Base-by-base conservation (phyloP, 92 coral and sea anemone species). In the Epizoanthus rinbou region DNA sequence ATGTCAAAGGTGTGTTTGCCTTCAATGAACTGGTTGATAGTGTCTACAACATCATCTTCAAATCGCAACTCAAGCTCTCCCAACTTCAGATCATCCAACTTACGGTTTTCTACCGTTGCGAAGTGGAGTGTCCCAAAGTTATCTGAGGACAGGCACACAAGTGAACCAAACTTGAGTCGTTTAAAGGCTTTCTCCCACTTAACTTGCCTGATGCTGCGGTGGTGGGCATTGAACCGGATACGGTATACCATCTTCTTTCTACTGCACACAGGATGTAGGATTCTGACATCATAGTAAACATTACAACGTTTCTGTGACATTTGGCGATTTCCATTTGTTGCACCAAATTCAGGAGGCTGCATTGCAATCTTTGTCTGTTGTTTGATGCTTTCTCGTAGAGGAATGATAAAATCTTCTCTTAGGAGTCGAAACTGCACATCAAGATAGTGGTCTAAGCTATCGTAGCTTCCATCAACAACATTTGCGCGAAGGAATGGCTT, bases 361-460 rank as follows among this genome's bases (percentile, higher is more conserved):
- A 75, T 35, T 35, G 69, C n/a, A 0, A 70, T 41, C 60, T 53
- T 85, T 23, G 54, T 79, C 35, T 90, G 76, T 6, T 89, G 82
- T 31, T 75, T 86, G 22, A 93, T 69, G 11, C 95, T 90, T 6
- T 91, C 83, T 57, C 98, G 90, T 7, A 95, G 88, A 0, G 92
- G 93, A 21, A 86, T 89, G 35, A 91, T 64, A 10, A 88, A 93
- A 84, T 95, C 98, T 57, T 95, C 98, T 21, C 90, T 80, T 3
- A 95, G 86, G 45, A 95, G 80, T 5, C 98, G 95, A 74, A 93
- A 95, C 86, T 95, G 98, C 15, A 95, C 95, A 72, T 95, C 98
- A 2, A 95, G 88, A 52, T 95, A 95, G 39, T 95, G 98, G n/a
- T 93, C 91, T 33, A 93, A 88, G 72, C 83, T 73, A 4, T 75